A percentile compares a stretch with the other conserved stretches of the same genome.
phyloP scores from a whole-genome alignment of 2,888 invertebrate genomes.

The Melieria omissa region DNA sequence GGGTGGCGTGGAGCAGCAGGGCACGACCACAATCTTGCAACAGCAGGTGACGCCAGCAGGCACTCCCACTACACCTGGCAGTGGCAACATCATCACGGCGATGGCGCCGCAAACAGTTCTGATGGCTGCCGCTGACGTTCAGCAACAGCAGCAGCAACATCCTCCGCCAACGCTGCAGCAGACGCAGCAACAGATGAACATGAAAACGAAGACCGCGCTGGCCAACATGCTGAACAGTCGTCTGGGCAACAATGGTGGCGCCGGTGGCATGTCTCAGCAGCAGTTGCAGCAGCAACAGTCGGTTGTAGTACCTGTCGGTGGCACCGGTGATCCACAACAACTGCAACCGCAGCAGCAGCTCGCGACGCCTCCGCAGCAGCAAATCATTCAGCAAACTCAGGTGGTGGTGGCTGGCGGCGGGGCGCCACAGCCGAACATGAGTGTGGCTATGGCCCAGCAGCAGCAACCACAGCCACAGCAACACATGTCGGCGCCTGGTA shows the following conservation, averaged over 20 bases:
- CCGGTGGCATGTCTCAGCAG: constrained; percentile 38
- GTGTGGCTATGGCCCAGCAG: constrained; percentile 41
- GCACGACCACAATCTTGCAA: constrained; percentile 43
- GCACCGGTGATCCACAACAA: constrained; percentile 58
- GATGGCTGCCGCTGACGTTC: constrained; percentile 51
- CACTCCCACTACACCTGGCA: constrained; percentile 49
- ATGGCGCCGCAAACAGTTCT: constrained; percentile 54
- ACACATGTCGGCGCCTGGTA: constrained; percentile 55
- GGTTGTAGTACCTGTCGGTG: constrained; percentile 46
- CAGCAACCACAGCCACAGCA: constrained; percentile 50
- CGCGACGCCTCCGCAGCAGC: constrained; percentile 49
- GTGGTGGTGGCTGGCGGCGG: constrained; percentile 42
- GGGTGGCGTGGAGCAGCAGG: constrained; percentile 53
- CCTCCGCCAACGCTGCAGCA: constrained; percentile 58
- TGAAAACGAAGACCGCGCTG: constrained; percentile 92
- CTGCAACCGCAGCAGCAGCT: constrained; percentile 50
- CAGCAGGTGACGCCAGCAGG: constrained; percentile 45
- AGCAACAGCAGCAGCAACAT: constrained; percentile 57
- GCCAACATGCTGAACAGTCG: constrained; percentile 93
- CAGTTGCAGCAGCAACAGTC: constrained; percentile 50
- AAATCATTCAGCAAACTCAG: constrained; percentile 61
- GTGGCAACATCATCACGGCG: constrained; percentile 52
- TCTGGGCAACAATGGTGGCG: constrained; percentile 67
- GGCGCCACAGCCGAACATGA: constrained; percentile 28
- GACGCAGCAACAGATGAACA: constrained; percentile 75